Evolutionary conservation across 64 coral and sea anemone species (phyloP).

Genomic region (Dendronephthya gigantea): DNA sequence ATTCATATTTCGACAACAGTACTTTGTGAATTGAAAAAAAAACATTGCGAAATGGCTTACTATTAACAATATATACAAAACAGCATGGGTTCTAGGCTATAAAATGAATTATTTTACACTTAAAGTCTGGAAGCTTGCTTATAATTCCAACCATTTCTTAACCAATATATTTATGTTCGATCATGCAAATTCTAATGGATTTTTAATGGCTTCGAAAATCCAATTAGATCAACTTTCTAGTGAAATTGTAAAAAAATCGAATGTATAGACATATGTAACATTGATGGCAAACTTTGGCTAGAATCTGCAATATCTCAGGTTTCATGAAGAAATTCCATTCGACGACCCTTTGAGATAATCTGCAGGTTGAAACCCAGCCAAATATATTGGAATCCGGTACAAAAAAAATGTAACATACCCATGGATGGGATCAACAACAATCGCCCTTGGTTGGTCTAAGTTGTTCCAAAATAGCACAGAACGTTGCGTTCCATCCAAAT

Average conservation of each 20-base stretch:
- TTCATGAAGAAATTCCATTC: not conserved
- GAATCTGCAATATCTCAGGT: not conserved
- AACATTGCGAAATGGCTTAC: not conserved
- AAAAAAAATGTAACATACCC: constrained; percentile 58
- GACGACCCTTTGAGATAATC: not conserved
- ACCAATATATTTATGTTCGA: not conserved
- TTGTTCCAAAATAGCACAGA: constrained; percentile 90
- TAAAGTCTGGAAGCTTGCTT: not conserved
- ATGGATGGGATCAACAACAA: constrained; percentile 62
- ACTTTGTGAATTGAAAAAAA: not conserved
- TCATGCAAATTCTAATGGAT: not conserved
- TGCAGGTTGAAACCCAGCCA: not conserved
- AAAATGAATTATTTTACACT: not conserved
- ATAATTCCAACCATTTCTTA: not conserved
- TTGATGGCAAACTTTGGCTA: not conserved
- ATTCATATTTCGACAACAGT: not conserved
- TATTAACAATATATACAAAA: not conserved
- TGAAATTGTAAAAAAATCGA: too few relatives aligned
- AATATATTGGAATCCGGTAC: not conserved
- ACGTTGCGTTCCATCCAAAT: constrained; percentile 63
- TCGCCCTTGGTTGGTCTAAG: constrained; percentile 76
- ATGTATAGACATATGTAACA: not conserved
- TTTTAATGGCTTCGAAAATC: not conserved
- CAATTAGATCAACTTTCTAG: not conserved
- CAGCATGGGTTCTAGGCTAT: not conserved